Evolutionary conservation across 2,888 invertebrate genomes (phyloP).

Genomic region (Ophonus ardosiacus): DNA sequence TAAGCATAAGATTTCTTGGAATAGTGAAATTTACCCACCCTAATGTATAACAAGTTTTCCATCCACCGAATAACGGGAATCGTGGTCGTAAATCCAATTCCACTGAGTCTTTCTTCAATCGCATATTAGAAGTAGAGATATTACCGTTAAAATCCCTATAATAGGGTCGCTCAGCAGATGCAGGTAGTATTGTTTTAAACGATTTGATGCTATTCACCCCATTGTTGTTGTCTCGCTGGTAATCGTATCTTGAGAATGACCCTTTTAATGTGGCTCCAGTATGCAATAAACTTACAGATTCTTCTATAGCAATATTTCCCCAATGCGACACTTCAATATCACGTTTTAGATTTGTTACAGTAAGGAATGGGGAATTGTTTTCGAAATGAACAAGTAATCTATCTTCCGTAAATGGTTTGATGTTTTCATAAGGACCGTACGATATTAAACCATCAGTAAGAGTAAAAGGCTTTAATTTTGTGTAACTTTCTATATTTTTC

Average conservation of each 20-base stretch:
- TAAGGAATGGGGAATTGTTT: conserved; percentile 96
- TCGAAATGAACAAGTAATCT: conserved; percentile 93
- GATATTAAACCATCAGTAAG: conserved; percentile 88
- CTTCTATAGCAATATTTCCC: conserved; percentile 99
- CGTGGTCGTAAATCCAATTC: conserved; percentile 97
- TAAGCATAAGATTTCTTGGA: background rate
- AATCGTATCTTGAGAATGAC: conserved; percentile 97
- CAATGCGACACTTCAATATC: conserved; percentile 98
- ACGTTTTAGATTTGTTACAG: conserved; percentile 91
- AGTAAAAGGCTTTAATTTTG: conserved; percentile 88
- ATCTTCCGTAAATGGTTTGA: conserved; percentile 79
- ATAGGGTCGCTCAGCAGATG: conserved; percentile 96
- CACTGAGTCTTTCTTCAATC: conserved; percentile 92
- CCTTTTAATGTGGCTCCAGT: conserved; percentile 96
- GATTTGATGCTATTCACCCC: conserved; percentile 93
- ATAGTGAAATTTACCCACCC: conserved; percentile 76
- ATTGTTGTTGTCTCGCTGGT: conserved; percentile 93
- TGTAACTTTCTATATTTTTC: conserved; percentile 88
- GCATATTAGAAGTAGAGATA: conserved; percentile 97
- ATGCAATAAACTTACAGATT: conserved; percentile 93
- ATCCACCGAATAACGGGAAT: conserved; percentile 98
- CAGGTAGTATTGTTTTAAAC: conserved; percentile 91
- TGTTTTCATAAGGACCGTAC: conserved; percentile 93
- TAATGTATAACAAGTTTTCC: conserved; percentile 97
- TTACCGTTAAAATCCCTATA: conserved; percentile 99